A percentile compares a stretch with the other conserved stretches of the same genome.
phyloP scores from a whole-genome alignment of 2,113 vertebrate species.

The Melanotaenia duboulayi region DNA sequence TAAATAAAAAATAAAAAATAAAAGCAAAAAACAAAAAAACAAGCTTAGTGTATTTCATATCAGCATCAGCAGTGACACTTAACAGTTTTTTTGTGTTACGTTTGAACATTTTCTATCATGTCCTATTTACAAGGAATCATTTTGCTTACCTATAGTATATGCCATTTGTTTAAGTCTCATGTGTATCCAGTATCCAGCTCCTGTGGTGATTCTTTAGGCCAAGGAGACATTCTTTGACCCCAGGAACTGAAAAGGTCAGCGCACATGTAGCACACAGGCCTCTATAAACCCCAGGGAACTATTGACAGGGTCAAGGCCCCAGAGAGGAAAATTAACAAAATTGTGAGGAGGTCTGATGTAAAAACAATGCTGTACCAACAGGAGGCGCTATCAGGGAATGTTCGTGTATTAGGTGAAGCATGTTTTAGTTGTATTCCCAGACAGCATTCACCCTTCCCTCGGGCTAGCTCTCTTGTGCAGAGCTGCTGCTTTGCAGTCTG shows the following conservation, averaged over 20 bases:
- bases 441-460: constrained; percentile 60
- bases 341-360: constrained; percentile 54
- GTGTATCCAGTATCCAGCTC: constrained; percentile 48
- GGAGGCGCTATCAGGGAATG: constrained; percentile 72
- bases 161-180: constrained; percentile 45
- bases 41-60: not conserved
- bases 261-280: constrained; percentile 66
- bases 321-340: constrained; percentile 64
- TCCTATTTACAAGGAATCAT: not conserved
- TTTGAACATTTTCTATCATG: not conserved
- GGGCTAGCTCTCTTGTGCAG: constrained; percentile 67
- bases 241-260: constrained; percentile 71
- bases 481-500: constrained; percentile 77
- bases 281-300: constrained; percentile 64
- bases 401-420: constrained; percentile 66
- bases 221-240: constrained; percentile 69
- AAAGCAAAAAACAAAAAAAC: constrained; percentile 12
- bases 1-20: no score
- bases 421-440: constrained; percentile 78
- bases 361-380: constrained; percentile 66
- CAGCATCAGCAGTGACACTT: not conserved
- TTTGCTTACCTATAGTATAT: constrained; percentile 23
- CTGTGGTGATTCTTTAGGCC: constrained; percentile 48
- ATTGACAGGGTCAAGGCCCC: constrained; percentile 76
- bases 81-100: not conserved